Percentiles rank a stretch among this genome's conserved stretches.
phyloP scores from a whole-genome alignment of 2,113 vertebrate genomes.

The Tichodroma muraria region DNA sequence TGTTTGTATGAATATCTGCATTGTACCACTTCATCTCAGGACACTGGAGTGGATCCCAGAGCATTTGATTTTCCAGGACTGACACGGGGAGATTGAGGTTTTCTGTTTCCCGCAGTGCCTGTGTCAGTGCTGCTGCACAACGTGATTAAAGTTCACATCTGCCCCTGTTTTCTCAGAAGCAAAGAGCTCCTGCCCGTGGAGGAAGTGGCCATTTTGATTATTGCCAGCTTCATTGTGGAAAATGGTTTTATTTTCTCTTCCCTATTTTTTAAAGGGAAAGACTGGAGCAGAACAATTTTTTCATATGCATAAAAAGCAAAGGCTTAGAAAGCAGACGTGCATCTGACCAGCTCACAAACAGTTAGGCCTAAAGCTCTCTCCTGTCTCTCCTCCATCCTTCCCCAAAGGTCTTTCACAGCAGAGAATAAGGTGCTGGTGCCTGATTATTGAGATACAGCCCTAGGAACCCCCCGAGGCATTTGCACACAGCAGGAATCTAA shows the following conservation, averaged over 20 bases:
- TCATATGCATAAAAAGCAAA: neutral
- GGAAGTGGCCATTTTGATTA: neutral
- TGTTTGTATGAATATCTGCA: neutral
- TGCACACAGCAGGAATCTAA: neutral
- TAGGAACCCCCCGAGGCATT: neutral
- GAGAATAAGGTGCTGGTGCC: neutral
- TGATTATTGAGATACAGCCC: neutral
- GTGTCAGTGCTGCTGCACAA: neutral
- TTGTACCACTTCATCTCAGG: neutral
- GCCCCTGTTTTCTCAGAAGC: neutral
- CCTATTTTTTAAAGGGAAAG: neutral
- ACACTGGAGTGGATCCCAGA: neutral
- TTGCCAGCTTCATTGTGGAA: neutral
- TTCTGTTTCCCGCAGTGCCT: neutral
- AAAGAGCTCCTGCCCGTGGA: fast-evolving
- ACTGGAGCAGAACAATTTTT: neutral
- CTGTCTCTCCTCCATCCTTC: neutral
- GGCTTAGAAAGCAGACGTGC: neutral
- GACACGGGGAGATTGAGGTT: neutral
- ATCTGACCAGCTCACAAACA: neutral
- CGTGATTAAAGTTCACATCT: neutral
- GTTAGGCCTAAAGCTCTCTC: neutral
- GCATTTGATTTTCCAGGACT: neutral
- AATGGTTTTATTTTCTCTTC: neutral
- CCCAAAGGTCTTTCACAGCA: neutral